These are phyloP conservation scores for Hylaeus volcanicus DNA, from an alignment of 1,140 invertebrate genomes.

Conservation along the genomic window DNA sequence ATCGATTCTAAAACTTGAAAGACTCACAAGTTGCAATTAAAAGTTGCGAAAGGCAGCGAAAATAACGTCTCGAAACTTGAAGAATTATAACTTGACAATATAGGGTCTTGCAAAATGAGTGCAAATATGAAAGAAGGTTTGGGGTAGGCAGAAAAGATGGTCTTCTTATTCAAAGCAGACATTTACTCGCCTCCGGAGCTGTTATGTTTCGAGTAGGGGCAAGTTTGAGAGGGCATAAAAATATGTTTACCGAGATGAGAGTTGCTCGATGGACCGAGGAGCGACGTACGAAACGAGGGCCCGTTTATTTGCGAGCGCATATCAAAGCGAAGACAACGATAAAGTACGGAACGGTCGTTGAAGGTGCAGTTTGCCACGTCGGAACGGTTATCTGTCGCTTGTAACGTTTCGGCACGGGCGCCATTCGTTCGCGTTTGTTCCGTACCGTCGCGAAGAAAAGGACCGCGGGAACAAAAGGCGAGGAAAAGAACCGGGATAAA, in stretches of 20 bases:
- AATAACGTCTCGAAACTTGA: too few relatives aligned
- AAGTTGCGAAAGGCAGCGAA: too few relatives aligned
- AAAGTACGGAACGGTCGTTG: slow-evolving; percentile 18
- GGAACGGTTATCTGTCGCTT: slow-evolving; percentile 3
- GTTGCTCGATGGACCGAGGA: neutral
- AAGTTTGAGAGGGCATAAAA: neutral
- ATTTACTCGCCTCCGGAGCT: too few relatives aligned
- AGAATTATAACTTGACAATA: too few relatives aligned
- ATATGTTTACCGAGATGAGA: neutral
- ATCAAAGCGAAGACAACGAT: slow-evolving; percentile 21
- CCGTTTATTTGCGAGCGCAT: slow-evolving; percentile 1
- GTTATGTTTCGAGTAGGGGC: too few relatives aligned
- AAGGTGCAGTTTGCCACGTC: neutral
- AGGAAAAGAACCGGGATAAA: slow-evolving; percentile 11
- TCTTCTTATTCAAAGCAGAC: too few relatives aligned
- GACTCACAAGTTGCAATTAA: too few relatives aligned
- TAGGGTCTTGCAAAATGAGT: too few relatives aligned
- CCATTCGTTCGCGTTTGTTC: neutral
- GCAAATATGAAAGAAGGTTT: too few relatives aligned
- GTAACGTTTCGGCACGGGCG: slow-evolving; percentile 19
- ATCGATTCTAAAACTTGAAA: too few relatives aligned
- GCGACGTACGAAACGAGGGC: neutral
- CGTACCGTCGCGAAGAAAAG: neutral
- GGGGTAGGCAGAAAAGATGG: too few relatives aligned
- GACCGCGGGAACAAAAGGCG: slow-evolving; percentile 8